Evolutionary conservation across 2,888 invertebrate genomes (phyloP).

Genomic region (Catocala nupta): DNA sequence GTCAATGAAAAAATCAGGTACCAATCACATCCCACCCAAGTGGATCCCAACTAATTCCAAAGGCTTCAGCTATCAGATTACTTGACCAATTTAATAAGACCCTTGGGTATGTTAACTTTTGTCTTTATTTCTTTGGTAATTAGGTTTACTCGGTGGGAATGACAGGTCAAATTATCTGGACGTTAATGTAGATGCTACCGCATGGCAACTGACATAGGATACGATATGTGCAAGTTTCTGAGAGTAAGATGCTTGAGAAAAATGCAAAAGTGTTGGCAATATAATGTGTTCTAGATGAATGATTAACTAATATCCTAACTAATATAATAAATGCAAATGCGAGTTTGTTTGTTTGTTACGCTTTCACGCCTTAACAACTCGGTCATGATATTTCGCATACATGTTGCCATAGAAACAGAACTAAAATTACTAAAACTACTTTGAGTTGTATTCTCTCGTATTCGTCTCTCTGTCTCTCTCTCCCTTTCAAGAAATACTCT

Average conservation of each 20-base stretch:
- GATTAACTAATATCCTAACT: too few relatives aligned
- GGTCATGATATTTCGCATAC: too few relatives aligned
- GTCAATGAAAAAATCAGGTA: slow-evolving; percentile 4
- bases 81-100: slow-evolving; percentile 35
- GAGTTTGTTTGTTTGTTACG: too few relatives aligned
- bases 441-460: too few relatives aligned
- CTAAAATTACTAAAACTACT: too few relatives aligned
- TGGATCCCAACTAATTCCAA: slow-evolving; percentile 29
- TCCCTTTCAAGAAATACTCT: too few relatives aligned
- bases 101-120: background rate
- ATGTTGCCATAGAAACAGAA: too few relatives aligned
- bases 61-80: slow-evolving; percentile 55
- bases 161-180: slow-evolving; percentile 10
- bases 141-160: background rate
- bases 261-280: background rate
- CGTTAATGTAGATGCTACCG: slow-evolving; percentile 13
- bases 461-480: too few relatives aligned
- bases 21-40: slow-evolving; percentile 37
- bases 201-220: slow-evolving; percentile 33
- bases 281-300: background rate
- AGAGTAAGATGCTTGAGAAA: slow-evolving; percentile 17
- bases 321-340: too few relatives aligned
- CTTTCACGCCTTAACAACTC: too few relatives aligned
- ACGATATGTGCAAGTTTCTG: slow-evolving; percentile 1
- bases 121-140: slow-evolving; percentile 1